Conservation (phyloP, 2,888 invertebrate species). For the Nomada ferruginata region DNA sequence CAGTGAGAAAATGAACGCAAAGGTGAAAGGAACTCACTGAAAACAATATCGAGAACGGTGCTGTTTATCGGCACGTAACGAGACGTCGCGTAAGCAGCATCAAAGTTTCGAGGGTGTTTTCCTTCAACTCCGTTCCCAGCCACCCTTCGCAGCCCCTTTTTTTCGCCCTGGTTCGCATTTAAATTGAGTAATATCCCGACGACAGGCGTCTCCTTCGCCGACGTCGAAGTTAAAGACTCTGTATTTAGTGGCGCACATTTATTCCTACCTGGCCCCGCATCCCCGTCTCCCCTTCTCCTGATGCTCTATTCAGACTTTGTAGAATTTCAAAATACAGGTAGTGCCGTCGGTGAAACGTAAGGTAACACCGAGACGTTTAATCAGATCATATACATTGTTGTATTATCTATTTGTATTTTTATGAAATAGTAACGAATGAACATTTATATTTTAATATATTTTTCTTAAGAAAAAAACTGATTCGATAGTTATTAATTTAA, state of each 20-base stretch:
- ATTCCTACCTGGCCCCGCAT: constrained; percentile 51
- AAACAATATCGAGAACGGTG: constrained; percentile 46
- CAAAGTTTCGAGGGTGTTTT: constrained; percentile 62
- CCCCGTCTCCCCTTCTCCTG: background rate
- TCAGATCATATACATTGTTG: background rate
- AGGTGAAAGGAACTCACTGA: constrained; percentile 13
- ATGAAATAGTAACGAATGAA: no score
- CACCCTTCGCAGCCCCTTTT: constrained; percentile 39
- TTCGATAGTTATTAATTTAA: no score
- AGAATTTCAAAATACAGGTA: constrained; percentile 51
- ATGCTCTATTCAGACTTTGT: constrained; percentile 29
- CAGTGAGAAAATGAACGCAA: constrained; percentile 13
- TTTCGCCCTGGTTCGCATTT: constrained; percentile 65
- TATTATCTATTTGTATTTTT: no score
- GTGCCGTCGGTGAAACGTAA: constrained; percentile 61
- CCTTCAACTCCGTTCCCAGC: constrained; percentile 43
- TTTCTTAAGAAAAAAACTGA: no score
- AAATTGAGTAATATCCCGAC: constrained; percentile 69
- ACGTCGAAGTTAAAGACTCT: constrained; percentile 69
- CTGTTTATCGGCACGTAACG: constrained; percentile 60
- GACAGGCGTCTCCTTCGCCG: constrained; percentile 53
- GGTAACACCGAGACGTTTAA: constrained; percentile 45
- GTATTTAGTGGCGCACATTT: constrained; percentile 68
- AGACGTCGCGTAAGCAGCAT: constrained; percentile 52
- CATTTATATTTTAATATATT: no score